Conservation (phyloP, 2,113 vertebrate species). For the Macquaria ambigua region DNA sequence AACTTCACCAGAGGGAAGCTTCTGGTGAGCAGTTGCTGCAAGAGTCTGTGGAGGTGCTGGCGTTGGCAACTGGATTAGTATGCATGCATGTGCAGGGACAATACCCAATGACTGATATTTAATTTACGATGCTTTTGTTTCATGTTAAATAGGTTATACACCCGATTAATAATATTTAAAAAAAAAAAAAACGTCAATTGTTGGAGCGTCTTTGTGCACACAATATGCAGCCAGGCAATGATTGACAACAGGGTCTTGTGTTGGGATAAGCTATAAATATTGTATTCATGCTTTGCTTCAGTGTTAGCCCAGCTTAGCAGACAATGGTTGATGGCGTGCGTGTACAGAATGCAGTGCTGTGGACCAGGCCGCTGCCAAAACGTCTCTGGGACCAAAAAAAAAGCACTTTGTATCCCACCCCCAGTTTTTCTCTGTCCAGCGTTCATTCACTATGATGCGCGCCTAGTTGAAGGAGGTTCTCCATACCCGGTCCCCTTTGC, state of each 20-base stretch:
- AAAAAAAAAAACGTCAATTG: background rate
- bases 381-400: conserved; percentile 72
- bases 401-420: conserved; percentile 81
- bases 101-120: background rate
- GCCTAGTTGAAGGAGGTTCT: conserved; percentile 81
- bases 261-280: conserved; percentile 64
- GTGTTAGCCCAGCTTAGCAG: conserved; percentile 63
- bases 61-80: conserved; percentile 29
- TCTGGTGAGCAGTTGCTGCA: conserved; percentile 50
- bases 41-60: conserved; percentile 5
- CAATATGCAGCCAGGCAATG: conserved; percentile 46
- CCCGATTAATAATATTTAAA: background rate
- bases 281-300: conserved; percentile 67
- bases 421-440: conserved; percentile 69
- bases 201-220: background rate
- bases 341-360: conserved; percentile 82
- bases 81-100: conserved; percentile 38
- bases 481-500: conserved; percentile 60
- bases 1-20: conserved; percentile 62
- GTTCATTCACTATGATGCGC: conserved; percentile 86
- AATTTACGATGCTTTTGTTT: background rate
- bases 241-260: conserved; percentile 80
- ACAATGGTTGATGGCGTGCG: conserved; percentile 82
- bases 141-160: background rate
- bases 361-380: conserved; percentile 80